phyloP scores from a whole-genome alignment of 2,113 vertebrate genomes.

The Halichoerus grypus region DNA sequence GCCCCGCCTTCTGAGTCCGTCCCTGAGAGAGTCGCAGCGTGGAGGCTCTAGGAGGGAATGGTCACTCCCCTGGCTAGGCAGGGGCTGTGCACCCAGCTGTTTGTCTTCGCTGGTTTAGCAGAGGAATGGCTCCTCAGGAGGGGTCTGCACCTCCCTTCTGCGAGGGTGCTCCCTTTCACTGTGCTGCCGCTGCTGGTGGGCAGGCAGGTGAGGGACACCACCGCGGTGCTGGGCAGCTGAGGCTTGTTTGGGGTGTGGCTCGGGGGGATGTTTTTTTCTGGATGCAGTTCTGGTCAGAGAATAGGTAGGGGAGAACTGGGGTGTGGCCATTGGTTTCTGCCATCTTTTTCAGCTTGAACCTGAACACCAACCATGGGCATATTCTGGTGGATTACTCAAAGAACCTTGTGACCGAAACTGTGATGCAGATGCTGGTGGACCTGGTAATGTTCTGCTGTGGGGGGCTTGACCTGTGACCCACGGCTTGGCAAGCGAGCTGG shows the following conservation, averaged over 20 bases:
- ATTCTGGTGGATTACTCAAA: slow-evolving; percentile 98
- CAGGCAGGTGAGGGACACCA: background rate
- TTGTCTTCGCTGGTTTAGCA: background rate
- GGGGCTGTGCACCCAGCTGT: background rate
- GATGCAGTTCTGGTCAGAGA: background rate
- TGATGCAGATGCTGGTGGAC: slow-evolving; percentile 95
- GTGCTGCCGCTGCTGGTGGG: background rate
- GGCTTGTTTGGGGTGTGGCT: background rate
- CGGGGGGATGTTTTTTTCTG: background rate
- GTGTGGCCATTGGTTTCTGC: slow-evolving; percentile 33
- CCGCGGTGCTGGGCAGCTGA: background rate
- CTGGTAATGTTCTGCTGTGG: slow-evolving; percentile 90
- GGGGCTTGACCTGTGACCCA: background rate
- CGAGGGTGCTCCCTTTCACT: background rate
- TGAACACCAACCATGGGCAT: slow-evolving; percentile 93
- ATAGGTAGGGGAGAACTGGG: background rate
- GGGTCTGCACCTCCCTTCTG: background rate
- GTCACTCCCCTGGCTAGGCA: background rate
- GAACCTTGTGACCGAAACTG: slow-evolving; percentile 95
- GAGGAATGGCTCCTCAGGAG: background rate
- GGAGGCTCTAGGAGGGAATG: background rate
- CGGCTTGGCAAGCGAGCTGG: background rate
- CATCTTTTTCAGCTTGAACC: slow-evolving; percentile 88
- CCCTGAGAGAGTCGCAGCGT: background rate
- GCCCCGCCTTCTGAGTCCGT: background rate